These are phyloP conservation scores for Ataeniobius toweri DNA, from an alignment of 2,797 vertebrate genomes.

Conservation along the genomic window DNA sequence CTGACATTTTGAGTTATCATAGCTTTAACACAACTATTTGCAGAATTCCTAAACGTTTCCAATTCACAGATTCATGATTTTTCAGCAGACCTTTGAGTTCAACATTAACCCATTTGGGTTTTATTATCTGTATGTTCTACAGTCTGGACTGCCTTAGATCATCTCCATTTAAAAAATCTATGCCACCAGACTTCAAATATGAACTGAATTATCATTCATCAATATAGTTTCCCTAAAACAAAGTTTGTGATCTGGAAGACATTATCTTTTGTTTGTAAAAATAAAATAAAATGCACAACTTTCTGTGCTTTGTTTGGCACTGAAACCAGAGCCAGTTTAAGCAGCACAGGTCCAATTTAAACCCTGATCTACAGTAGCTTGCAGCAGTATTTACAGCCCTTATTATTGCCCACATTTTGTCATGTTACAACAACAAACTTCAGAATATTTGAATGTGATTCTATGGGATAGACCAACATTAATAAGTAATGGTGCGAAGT, in stretches of 20 bases:
- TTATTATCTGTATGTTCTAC: too few relatives aligned
- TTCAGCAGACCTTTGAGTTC: too few relatives aligned
- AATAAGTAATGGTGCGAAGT: not conserved
- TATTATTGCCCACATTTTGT: not conserved
- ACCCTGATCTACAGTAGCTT: not conserved
- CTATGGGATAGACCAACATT: not conserved
- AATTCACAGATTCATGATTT: too few relatives aligned
- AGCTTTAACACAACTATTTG: slow-evolving; percentile 8
- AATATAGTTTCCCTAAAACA: not conserved
- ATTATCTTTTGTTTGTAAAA: not conserved
- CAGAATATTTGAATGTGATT: not conserved
- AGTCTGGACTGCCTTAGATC: not conserved
- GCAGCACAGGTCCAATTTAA: not conserved
- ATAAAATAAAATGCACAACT: not conserved
- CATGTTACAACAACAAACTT: not conserved
- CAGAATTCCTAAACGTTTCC: not conserved
- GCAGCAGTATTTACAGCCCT: not conserved
- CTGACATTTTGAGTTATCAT: not conserved
- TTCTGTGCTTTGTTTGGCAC: not conserved
- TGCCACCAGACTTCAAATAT: not conserved
- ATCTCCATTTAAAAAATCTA: not conserved
- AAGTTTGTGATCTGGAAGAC: not conserved
- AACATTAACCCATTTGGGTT: too few relatives aligned
- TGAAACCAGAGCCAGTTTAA: not conserved
- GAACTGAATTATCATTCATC: not conserved